Base-by-base conservation (phyloP, 2,113 vertebrate genomes). In the Dasyprocta punctata region DNA sequence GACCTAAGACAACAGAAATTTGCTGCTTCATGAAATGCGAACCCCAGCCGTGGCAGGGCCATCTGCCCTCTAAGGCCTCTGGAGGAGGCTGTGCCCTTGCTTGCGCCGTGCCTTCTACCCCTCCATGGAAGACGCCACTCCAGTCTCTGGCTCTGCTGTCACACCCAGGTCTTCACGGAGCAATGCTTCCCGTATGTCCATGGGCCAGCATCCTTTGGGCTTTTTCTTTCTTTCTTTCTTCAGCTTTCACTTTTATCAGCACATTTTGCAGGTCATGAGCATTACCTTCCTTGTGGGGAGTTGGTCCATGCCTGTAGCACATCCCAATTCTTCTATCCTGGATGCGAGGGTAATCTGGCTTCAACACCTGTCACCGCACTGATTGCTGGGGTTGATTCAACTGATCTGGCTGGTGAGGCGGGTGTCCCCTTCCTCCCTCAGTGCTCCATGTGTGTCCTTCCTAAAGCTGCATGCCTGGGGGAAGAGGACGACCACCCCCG, bases 81-180 rank as follows among this genome's bases (percentile, higher is more conserved):
- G 0, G 6, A 24, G 22, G 12, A 38, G 1, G 24, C 20, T 22
- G 4, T 1, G 24, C 8, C 26, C 41, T 67, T 11, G 12, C 30
- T 12, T 16, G 19, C 1, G 41, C 3, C 12, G 0, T 0, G 22
- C 47, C 82, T 2, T 0, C 9, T 24, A 30, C 3, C 9, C 16
- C 73, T 20, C 19, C 47, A 41, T 36, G 3, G 17, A 20, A 13
- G 26, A 1, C 2, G 0, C 36, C 38, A 1, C 11, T 56, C 38
- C 67, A 1, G 0, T 41, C 36, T 16, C 81, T 14, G 36, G 30
- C 52, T 82, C 28, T 30, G 2, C 33, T 0, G 4, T 52, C 52
- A 8, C n/a, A 65, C 1, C 20, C 5, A 12, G 5, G 26, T 49
- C 58, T 8, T 75, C 69, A 9, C 0, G 0, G 0, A 10, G 0